A percentile compares a stretch with the other conserved stretches of the same genome.
Evolutionary conservation across 30 jellyfish, hydroid and myxozoan genomes (phyloP).

Genomic region (Turritopsis dohrnii): DNA sequence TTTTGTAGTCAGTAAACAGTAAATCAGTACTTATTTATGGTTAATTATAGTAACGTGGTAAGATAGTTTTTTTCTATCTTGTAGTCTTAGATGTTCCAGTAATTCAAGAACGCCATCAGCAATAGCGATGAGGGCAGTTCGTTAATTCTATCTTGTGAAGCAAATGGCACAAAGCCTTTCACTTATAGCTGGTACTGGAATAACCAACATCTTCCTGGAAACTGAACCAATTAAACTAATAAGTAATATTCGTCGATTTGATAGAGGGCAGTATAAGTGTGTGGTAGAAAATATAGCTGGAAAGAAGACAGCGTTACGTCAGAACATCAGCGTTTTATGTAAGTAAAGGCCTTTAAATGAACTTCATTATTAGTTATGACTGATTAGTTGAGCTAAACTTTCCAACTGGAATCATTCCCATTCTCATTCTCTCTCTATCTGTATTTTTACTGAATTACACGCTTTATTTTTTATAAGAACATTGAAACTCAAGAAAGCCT

Average conservation of each 20-base stretch:
- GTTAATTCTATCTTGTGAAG: constrained; percentile 4
- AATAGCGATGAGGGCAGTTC: constrained; percentile 15
- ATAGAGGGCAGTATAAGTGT: neutral
- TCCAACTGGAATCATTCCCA: too few relatives aligned
- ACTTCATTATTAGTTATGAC: too few relatives aligned
- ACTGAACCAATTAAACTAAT: neutral
- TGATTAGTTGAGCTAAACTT: too few relatives aligned
- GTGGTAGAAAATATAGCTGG: neutral
- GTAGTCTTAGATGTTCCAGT: constrained; percentile 9
- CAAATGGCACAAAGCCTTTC: constrained; percentile 11
- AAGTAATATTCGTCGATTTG: neutral
- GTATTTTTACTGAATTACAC: too few relatives aligned
- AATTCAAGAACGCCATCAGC: too few relatives aligned
- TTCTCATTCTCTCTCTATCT: too few relatives aligned
- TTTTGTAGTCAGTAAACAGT: too few relatives aligned
- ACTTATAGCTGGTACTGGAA: constrained; percentile 13
- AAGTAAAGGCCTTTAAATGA: neutral
- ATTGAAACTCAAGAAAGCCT: too few relatives aligned
- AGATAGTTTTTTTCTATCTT: neutral
- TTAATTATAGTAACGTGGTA: too few relatives aligned
- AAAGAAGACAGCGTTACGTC: neutral
- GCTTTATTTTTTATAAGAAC: too few relatives aligned
- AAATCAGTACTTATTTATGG: too few relatives aligned
- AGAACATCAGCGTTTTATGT: neutral
- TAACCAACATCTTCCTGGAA: constrained; percentile 2